These are phyloP conservation scores for Microcebus tavaratra DNA, from an alignment of 2,113 vertebrate genomes.

Conservation along the genomic window DNA sequence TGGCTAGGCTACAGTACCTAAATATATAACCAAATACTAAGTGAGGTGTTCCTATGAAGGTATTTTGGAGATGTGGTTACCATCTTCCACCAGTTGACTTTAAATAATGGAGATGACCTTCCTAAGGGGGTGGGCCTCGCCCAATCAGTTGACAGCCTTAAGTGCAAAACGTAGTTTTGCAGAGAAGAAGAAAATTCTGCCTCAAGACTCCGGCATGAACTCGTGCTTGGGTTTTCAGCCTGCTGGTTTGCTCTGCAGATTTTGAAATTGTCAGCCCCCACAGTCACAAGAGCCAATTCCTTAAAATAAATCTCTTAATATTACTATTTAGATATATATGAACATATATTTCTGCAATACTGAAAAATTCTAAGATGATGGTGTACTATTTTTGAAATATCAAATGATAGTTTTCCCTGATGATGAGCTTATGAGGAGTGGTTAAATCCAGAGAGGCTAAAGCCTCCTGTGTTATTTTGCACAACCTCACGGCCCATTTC, in stretches of 20 bases:
- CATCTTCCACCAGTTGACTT: neutral
- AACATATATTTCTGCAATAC: neutral
- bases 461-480: too few species aligned
- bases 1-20: neutral
- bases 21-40: neutral
- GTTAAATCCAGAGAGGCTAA: neutral
- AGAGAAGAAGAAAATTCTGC: neutral
- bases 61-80: neutral
- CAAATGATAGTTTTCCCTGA: neutral
- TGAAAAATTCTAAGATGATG: neutral
- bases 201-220: neutral
- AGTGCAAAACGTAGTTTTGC: neutral
- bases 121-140: neutral
- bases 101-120: neutral
- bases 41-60: neutral
- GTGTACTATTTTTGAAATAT: neutral
- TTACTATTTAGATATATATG: neutral
- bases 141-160: neutral
- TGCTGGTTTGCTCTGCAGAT: neutral
- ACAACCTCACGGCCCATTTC: neutral
- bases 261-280: neutral
- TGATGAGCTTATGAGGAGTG: neutral
- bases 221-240: neutral
- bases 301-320: neutral
- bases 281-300: neutral